Percentiles rank a stretch among this genome's conserved stretches.
These are phyloP conservation scores for Marcusenius ussheri DNA, from an alignment of 2,113 vertebrate genomes.

Conservation along the genomic window DNA sequence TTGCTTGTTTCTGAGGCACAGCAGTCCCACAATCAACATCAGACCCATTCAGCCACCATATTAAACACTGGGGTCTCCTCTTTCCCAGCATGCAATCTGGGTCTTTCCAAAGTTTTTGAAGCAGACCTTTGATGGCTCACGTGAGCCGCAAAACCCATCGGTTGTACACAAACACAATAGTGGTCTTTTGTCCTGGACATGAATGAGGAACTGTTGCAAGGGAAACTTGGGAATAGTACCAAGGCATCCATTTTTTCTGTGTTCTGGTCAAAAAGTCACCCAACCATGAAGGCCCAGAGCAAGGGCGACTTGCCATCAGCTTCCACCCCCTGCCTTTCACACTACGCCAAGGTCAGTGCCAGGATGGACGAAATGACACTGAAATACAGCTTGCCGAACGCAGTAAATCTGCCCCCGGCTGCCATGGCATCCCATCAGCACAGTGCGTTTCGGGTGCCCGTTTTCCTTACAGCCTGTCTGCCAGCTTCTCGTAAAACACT, in stretches of 20 bases:
- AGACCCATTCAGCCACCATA: constrained; percentile 4
- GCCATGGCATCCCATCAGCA: not conserved
- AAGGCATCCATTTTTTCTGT: not conserved
- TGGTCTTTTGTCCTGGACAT: constrained; percentile 17
- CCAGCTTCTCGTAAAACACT: constrained; percentile 3
- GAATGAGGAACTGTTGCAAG: not conserved
- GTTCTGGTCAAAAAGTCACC: not conserved
- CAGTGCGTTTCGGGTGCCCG: not conserved
- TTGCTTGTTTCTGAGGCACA: not conserved
- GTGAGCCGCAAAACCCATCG: constrained; percentile 31
- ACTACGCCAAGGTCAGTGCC: not conserved
- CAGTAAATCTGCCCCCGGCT: not conserved
- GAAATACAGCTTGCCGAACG: not conserved
- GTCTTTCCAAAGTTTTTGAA: constrained; percentile 15
- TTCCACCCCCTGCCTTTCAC: not conserved
- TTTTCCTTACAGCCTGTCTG: not conserved
- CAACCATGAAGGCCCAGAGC: not conserved
- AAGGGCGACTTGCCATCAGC: not conserved
- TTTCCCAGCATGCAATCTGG: not conserved
- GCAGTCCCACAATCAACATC: not conserved
- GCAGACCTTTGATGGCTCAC: not conserved
- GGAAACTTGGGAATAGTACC: not conserved
- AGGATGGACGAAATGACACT: not conserved
- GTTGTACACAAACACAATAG: constrained; percentile 24
- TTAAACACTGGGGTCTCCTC: not conserved